Evolutionary conservation across 2,888 invertebrate genomes (phyloP), one percentile per base, ranked within the genome.

Genomic region (Epinotia ramella): DNA sequence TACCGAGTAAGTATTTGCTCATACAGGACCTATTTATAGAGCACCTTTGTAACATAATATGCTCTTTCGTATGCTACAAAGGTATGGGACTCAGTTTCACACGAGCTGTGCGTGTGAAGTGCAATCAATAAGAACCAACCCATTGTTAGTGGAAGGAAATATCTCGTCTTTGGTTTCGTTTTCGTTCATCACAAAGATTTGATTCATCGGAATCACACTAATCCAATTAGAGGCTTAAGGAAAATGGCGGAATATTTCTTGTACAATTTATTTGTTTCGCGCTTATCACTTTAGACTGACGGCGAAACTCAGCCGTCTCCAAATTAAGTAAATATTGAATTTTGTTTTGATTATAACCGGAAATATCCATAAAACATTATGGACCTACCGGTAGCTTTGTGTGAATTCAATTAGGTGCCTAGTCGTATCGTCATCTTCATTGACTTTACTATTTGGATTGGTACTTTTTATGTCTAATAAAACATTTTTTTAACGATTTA

Each of bases 161-260:
- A 67, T 73, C 74, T 53, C n/a, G 64, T 80, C 82, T 84, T 84
- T 83, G 83, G 84, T 79, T 80, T 63, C 76, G 77, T 76, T 73
- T 80, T 83, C 84, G 81, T 84, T 85, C 84, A 85, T 85, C 83
- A 83, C 82, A 81, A 79, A 81, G 85, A 85, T 87, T 84, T 86
- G 84, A 84, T 86, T 84, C 87, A 84, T 86, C 81, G 82, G 83
- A 84, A 84, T 86, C 82, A 84, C 82, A 83, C 82, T 85, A 87
- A 88, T 84, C 84, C 85, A 87, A 86, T 88, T 86, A 87, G 76
- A 69, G 62, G 73, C 46, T 68, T 49, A 40, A 65, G 70, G 74
- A 75, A 75, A 75, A 75, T 60, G 40, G 70, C 65, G 53, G 20
- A 69, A 70, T 75, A 75, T 75, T 70, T 72, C 69, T 68, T 62